Evolutionary conservation across 2,888 invertebrate genomes (phyloP).

Genomic region (Tipula unca): DNA sequence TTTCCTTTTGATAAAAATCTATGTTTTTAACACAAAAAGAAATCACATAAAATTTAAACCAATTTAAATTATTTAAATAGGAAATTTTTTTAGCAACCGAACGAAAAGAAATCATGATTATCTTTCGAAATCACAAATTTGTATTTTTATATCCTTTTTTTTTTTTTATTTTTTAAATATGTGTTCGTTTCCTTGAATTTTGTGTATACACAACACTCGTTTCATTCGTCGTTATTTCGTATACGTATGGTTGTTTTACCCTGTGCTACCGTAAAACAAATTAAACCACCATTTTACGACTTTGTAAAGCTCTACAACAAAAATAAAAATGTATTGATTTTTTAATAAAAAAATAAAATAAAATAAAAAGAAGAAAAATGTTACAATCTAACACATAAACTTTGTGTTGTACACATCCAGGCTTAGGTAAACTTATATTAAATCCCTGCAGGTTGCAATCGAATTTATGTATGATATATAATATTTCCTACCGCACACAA

Average conservation of each 20-base stretch:
- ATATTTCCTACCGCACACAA: too few relatives aligned
- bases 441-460: background rate
- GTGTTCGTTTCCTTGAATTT: background rate
- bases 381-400: background rate
- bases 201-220: background rate
- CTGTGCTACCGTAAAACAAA: background rate
- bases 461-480: background rate
- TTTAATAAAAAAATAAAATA: background rate
- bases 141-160: background rate
- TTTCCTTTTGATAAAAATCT: background rate
- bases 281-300: background rate
- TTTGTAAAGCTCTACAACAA: background rate
- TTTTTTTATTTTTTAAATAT: background rate
- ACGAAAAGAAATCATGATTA: background rate
- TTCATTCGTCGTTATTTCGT: background rate
- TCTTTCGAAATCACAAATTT: background rate
- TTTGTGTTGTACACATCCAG: background rate
- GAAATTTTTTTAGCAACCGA: background rate
- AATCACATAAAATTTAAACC: conserved; percentile 4
- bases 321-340: background rate
- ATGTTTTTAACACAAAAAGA: background rate
- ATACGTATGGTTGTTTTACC: background rate
- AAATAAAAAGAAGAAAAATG: background rate
- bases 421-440: background rate
- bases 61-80: conserved; percentile 9